Percentiles rank a stretch among this genome's conserved stretches.
These are phyloP conservation scores for Peromyscus eremicus DNA, from an alignment of 2,797 vertebrate genomes.

Conservation along the genomic window DNA sequence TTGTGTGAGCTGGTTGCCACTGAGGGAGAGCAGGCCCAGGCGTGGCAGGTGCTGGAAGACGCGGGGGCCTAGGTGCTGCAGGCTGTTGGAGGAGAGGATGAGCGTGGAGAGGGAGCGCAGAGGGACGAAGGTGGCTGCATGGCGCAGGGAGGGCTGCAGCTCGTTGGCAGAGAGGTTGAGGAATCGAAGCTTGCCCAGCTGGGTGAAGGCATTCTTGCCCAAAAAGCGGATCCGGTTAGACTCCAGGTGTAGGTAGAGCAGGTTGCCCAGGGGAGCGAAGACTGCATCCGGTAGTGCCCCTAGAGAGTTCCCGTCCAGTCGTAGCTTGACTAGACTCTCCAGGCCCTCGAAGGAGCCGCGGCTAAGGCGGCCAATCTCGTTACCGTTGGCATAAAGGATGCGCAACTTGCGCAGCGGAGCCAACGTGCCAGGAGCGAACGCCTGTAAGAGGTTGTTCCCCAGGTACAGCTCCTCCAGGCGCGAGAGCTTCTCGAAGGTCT, in stretches of 20 bases:
- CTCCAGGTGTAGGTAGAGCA: conserved; percentile 96
- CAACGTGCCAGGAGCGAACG: conserved; percentile 90
- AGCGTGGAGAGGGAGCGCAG: conserved; percentile 92
- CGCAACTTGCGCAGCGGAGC: conserved; percentile 92
- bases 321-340: conserved; percentile 92
- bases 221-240: conserved; percentile 94
- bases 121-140: conserved; percentile 90
- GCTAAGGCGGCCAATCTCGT: conserved; percentile 91
- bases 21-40: conserved; percentile 93
- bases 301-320: conserved; percentile 94
- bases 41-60: conserved; percentile 93
- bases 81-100: conserved; percentile 93
- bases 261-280: conserved; percentile 91
- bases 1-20: conserved; percentile 92
- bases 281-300: conserved; percentile 92
- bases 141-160: conserved; percentile 91
- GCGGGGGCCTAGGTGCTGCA: conserved; percentile 90
- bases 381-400: conserved; percentile 94
- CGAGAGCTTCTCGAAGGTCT: conserved; percentile 93
- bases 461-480: conserved; percentile 95
- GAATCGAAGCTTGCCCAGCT: conserved; percentile 94
- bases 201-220: conserved; percentile 92
- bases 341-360: conserved; percentile 91
- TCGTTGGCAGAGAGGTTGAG: conserved; percentile 95
- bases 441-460: conserved; percentile 94